Base-by-base conservation (phyloP, 2,888 invertebrate species). In the Eristalis arbustorum region DNA sequence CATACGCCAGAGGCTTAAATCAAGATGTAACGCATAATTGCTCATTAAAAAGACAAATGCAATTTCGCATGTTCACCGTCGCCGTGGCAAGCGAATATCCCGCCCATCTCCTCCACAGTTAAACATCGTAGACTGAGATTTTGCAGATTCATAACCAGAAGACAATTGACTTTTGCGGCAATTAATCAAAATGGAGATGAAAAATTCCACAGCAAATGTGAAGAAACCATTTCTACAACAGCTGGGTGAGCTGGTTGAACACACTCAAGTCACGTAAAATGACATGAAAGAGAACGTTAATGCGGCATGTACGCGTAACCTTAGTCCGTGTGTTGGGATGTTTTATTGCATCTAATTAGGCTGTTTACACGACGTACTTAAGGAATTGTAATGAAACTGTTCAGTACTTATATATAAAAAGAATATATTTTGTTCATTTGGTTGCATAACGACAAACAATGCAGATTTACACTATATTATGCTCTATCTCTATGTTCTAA, bases 151-250 rank as follows among this genome's bases (percentile, higher is more conserved):
- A 59, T 59, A 59, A 59, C 59, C 23, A 14, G 23, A 49, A 42
- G 67, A 23, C 57, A 69, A 59, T 57, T 14, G 31, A 10, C 31
- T 34, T 69, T 23, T 23, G 18, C 34, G 23, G 22, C 57, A 69
- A 69, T 69, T 57, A 69, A 57, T 57, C 34, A 69, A 34, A 57
- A 34, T 37, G 34, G 69, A 69, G 57, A 69, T 57, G 57, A 59
- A 23, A 59, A 34, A 69, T 68, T 56, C 31, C 67, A 31, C 18
- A 18, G 49, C 49, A 49, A 28, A 67, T 49, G 31, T 49, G 42
- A 67, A 67, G 49, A 49, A 49, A 28, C 28, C 31, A 42, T n/a
- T 42, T n/a, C 1, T 0, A 18, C 49, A 49, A 49, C 42, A 49
- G n/a, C 49, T 49, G 49, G 8, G 49, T n/a, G 18, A 49, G 49